These are phyloP conservation scores for Agelastica alni DNA, from an alignment of 2,888 invertebrate species.

Conservation along the genomic window DNA sequence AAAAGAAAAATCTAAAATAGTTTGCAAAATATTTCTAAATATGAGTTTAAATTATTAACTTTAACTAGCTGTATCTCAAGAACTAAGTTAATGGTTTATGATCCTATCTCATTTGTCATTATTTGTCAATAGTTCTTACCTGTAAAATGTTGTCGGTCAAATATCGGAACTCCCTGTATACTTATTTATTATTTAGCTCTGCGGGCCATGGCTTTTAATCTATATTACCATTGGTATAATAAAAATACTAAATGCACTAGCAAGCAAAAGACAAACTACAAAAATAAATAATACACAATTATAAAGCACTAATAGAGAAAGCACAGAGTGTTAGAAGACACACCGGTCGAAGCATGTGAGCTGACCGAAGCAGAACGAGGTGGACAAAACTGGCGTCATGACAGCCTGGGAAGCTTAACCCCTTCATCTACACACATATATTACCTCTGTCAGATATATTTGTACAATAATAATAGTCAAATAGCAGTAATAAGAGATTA, in stretches of 20 bases:
- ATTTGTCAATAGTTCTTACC: too few relatives aligned
- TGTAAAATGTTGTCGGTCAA: too few relatives aligned
- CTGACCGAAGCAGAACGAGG: conserved; percentile 95
- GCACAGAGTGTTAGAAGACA: conserved; percentile 59
- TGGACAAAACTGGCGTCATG: conserved; percentile 94
- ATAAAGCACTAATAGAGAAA: conserved; percentile 26
- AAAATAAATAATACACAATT: conserved; percentile 10
- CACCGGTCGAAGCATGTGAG: conserved; percentile 96
- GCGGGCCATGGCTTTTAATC: too few relatives aligned
- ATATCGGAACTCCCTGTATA: too few relatives aligned
- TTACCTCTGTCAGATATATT: conserved; percentile 16
- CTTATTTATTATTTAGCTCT: too few relatives aligned
- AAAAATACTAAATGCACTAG: not conserved
- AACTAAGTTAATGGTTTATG: too few relatives aligned
- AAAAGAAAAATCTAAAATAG: too few relatives aligned
- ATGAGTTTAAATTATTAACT: too few relatives aligned
- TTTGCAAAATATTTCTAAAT: too few relatives aligned
- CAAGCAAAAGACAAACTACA: conserved; percentile 16
- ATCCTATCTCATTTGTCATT: too few relatives aligned
- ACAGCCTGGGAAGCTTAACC: conserved; percentile 94
- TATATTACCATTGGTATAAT: too few relatives aligned
- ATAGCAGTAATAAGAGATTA: not conserved
- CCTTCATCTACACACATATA: conserved; percentile 79
- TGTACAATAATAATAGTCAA: conserved; percentile 9
- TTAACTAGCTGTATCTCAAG: too few relatives aligned